Conservation (phyloP, 1,140 invertebrate species). For the Ericerus pela region DNA sequence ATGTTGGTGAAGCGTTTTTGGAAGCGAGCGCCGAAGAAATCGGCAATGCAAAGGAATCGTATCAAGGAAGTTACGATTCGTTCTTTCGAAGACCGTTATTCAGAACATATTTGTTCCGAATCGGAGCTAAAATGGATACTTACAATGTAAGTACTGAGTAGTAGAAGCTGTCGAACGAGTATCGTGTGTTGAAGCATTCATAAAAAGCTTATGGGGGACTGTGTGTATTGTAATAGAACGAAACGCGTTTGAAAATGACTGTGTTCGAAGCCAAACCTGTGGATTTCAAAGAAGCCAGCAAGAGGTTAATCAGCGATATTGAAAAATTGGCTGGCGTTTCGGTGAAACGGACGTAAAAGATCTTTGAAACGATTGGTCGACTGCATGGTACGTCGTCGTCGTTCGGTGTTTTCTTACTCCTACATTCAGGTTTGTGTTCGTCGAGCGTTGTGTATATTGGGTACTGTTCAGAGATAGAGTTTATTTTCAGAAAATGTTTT, state of each 20-base stretch:
- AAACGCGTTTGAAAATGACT: slow-evolving; percentile 59
- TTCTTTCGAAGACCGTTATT: slow-evolving; percentile 61
- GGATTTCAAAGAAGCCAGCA: slow-evolving; percentile 59
- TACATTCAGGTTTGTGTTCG: too few relatives aligned
- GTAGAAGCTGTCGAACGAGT: neutral
- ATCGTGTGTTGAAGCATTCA: neutral
- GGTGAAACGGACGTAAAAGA: too few relatives aligned
- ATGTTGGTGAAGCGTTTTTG: slow-evolving; percentile 66
- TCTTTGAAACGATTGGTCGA: too few relatives aligned
- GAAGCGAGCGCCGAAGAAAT: slow-evolving; percentile 62
- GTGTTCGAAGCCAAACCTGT: slow-evolving; percentile 49
- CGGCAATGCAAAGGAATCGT: slow-evolving; percentile 50
- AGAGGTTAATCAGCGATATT: slow-evolving; percentile 49
- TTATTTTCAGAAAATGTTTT: too few relatives aligned
- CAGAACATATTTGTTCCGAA: slow-evolving; percentile 60
- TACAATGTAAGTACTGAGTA: slow-evolving; percentile 55
- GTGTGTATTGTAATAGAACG: slow-evolving; percentile 46
- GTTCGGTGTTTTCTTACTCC: too few relatives aligned
- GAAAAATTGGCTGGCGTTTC: slow-evolving; percentile 40
- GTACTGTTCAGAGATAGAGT: too few relatives aligned
- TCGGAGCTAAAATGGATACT: slow-evolving; percentile 73
- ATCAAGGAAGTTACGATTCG: slow-evolving; percentile 35
- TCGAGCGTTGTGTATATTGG: too few relatives aligned
- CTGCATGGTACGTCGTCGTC: too few relatives aligned
- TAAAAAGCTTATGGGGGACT: neutral